Conservation (phyloP, 2,113 vertebrate species). For the Lucifuga dentata region DNA sequence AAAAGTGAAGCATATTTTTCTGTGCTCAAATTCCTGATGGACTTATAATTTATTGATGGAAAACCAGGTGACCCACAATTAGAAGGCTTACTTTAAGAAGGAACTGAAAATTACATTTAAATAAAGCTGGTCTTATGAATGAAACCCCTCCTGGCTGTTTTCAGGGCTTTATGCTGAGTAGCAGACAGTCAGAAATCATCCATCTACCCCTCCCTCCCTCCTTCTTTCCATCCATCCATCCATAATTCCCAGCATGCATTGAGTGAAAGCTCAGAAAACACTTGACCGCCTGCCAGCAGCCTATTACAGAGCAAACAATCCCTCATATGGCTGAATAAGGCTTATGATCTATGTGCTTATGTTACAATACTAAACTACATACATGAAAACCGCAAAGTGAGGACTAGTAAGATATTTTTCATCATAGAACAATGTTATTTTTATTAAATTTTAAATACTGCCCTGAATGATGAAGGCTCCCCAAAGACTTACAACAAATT, state of each 20-base stretch:
- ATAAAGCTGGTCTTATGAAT: slow-evolving; percentile 51
- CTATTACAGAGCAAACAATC: too few species aligned
- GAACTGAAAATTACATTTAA: slow-evolving; percentile 31
- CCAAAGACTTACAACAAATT: too few species aligned
- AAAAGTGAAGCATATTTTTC: too few species aligned
- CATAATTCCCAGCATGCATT: too few species aligned
- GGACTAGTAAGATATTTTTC: too few species aligned
- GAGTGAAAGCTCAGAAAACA: neutral
- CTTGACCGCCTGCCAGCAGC: too few species aligned
- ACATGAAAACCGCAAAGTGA: too few species aligned
- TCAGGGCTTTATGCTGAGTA: neutral
- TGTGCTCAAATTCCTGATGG: too few species aligned
- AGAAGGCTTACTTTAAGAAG: slow-evolving; percentile 17
- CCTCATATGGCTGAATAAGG: too few species aligned
- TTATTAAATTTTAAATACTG: neutral
- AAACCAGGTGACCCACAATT: slow-evolving; percentile 27
- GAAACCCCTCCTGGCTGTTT: slow-evolving; percentile 6
- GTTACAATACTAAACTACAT: neutral
- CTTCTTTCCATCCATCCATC: neutral
- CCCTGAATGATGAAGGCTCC: too few species aligned
- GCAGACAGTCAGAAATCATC: neutral
- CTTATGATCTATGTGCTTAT: neutral
- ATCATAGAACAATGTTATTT: neutral
- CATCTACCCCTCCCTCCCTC: neutral
- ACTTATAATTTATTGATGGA: too few species aligned